phyloP scores from a whole-genome alignment of 2,113 vertebrate species.

The Gallinago media region DNA sequence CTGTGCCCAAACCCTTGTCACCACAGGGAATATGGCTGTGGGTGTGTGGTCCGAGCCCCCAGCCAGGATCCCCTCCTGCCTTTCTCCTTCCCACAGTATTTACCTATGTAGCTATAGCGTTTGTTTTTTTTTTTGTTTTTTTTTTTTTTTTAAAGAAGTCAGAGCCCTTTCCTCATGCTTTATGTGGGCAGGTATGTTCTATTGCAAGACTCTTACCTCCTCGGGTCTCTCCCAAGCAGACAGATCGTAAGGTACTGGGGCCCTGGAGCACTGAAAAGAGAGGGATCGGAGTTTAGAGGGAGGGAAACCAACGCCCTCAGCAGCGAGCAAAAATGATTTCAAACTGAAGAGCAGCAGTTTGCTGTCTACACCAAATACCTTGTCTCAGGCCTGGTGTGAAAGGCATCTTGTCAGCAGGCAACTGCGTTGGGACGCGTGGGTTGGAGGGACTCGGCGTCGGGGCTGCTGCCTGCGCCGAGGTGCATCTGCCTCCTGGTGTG shows the following conservation, averaged over 20 bases:
- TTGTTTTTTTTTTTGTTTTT: neutral
- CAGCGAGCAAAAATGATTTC: neutral
- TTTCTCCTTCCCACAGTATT: neutral
- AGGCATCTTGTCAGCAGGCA: neutral
- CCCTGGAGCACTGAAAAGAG: neutral
- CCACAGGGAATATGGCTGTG: neutral
- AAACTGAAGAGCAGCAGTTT: neutral
- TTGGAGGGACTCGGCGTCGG: neutral
- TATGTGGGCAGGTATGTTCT: rapidly evolving
- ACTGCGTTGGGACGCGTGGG: rapidly evolving
- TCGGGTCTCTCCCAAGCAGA: neutral
- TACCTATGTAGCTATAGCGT: neutral
- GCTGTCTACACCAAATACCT: neutral
- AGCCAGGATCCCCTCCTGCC: neutral
- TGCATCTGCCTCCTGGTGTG: neutral
- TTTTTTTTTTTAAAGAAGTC: neutral
- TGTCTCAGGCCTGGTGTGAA: neutral
- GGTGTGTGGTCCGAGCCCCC: neutral
- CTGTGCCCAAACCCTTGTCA: neutral
- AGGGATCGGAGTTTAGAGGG: neutral
- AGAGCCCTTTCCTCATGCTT: neutral
- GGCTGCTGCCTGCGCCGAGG: neutral
- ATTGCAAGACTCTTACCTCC: neutral
- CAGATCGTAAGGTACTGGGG: neutral
- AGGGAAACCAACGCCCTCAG: neutral